Evolutionary conservation across 1,140 invertebrate genomes (phyloP), one percentile per base, ranked within the genome.

Genomic region (Rhizoglyphus robini): DNA sequence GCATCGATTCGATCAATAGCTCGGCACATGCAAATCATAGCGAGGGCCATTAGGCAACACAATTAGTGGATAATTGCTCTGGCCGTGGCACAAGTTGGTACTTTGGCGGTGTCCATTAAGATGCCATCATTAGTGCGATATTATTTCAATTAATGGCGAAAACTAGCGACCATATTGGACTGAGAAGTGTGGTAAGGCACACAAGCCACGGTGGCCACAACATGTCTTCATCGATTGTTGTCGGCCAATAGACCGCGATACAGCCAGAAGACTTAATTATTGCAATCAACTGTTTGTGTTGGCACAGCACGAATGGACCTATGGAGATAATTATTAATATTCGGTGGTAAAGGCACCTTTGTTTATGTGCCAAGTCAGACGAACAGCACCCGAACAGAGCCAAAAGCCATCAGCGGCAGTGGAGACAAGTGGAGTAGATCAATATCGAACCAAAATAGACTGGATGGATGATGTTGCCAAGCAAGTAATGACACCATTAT

Each of bases 191-290:
- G 23, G 41, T 46, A 46, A 23, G 23, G 41, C n/a, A n/a, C n/a
- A n/a, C n/a, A n/a, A n/a, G n/a, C n/a, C n/a, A n/a, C n/a, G n/a
- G n/a, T n/a, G n/a, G n/a, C n/a, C n/a, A n/a, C n/a, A n/a, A n/a
- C n/a, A n/a, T n/a, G n/a, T n/a, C n/a, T n/a, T n/a, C n/a, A n/a
- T n/a, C n/a, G n/a, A n/a, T n/a, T n/a, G n/a, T n/a, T n/a, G n/a
- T n/a, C n/a, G n/a, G n/a, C n/a, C n/a, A n/a, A n/a, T n/a, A n/a
- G n/a, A n/a, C n/a, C n/a, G n/a, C n/a, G n/a, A n/a, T n/a, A n/a
- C n/a, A n/a, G n/a, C n/a, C 51, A 54, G 5, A 25, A 54, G 51
- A 46, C 15, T 54, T 54, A 54, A 54, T 54, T 54, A 54, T 54
- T 20, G 23, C 51, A 54, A 54, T 54, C 51, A 54, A 32, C 51